These are phyloP conservation scores for Columbina picui DNA, from an alignment of 2,113 vertebrate species.

Conservation along the genomic window DNA sequence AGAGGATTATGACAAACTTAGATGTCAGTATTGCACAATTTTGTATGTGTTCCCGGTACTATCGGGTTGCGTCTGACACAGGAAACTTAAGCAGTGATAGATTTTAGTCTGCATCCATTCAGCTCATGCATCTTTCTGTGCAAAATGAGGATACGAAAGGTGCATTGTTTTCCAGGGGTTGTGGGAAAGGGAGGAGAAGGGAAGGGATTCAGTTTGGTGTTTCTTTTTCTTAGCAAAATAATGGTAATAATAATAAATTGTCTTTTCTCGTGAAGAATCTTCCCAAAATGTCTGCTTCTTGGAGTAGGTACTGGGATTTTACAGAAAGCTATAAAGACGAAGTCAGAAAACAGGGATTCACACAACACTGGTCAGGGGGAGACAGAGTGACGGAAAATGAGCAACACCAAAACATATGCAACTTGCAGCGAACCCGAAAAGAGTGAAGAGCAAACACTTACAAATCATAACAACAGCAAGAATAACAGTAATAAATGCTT, in stretches of 20 bases:
- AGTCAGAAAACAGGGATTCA: neutral
- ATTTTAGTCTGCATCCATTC: conserved; percentile 34
- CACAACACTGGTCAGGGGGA: conserved; percentile 30
- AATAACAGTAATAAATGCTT: neutral
- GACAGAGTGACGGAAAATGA: conserved; percentile 9
- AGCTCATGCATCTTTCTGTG: neutral
- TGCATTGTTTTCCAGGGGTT: neutral
- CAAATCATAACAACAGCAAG: neutral
- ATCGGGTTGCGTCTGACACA: conserved; percentile 37
- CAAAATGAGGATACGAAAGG: neutral
- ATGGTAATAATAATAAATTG: neutral
- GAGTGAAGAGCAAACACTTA: neutral
- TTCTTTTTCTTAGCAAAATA: neutral
- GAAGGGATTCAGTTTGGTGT: neutral
- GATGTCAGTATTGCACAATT: conserved; percentile 35
- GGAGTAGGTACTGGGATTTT: conserved; percentile 35
- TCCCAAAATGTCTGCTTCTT: conserved; percentile 75
- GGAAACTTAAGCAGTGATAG: conserved; percentile 47
- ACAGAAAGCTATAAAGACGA: conserved; percentile 34
- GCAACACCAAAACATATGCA: neutral
- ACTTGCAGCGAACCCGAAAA: neutral
- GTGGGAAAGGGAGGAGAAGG: neutral
- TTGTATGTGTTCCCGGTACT: neutral
- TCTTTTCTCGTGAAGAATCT: conserved; percentile 33
- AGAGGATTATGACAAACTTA: conserved; percentile 44